A percentile compares a stretch with the other conserved stretches of the same genome.
Conservation (phyloP, 1,140 invertebrate species). For the Schlechtendalia chinensis region DNA sequence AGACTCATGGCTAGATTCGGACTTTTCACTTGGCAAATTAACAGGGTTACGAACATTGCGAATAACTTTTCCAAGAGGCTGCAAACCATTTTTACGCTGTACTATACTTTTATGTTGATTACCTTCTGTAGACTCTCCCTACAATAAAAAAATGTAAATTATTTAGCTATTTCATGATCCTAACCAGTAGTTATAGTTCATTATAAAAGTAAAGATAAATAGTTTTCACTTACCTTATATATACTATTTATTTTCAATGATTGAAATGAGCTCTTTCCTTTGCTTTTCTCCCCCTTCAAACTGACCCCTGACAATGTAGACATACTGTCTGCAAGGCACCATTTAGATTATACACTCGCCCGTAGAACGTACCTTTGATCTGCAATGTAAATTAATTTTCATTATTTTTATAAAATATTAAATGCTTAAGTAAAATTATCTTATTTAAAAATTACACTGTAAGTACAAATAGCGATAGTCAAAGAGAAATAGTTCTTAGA, state of each 20-base stretch:
- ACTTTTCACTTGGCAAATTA: conserved; percentile 95
- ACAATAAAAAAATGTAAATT: conserved; percentile 52
- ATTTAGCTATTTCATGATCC: neutral
- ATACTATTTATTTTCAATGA: conserved; percentile 96
- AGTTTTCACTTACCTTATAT: conserved; percentile 73
- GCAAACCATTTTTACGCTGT: conserved; percentile 92
- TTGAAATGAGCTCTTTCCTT: conserved; percentile 84
- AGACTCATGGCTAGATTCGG: conserved; percentile 79
- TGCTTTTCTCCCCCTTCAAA: conserved; percentile 83
- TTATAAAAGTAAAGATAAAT: neutral
- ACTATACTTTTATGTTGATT: conserved; percentile 82
- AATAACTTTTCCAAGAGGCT: conserved; percentile 93
- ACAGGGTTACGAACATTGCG: conserved; percentile 86
- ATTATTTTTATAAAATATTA: neutral
- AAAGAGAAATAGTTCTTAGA: too few species aligned
- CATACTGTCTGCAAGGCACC: conserved; percentile 83
- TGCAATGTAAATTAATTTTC: conserved; percentile 54
- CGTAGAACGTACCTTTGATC: conserved; percentile 77
- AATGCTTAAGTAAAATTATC: too few species aligned
- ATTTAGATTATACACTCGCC: conserved; percentile 73
- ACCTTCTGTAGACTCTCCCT: conserved; percentile 86
- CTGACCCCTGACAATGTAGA: conserved; percentile 79
- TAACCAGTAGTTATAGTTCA: neutral
- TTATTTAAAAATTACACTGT: too few species aligned
- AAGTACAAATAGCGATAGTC: too few species aligned